phyloP scores from a whole-genome alignment of 2,113 vertebrate species.

The Chamaetylas fuelleborni region DNA sequence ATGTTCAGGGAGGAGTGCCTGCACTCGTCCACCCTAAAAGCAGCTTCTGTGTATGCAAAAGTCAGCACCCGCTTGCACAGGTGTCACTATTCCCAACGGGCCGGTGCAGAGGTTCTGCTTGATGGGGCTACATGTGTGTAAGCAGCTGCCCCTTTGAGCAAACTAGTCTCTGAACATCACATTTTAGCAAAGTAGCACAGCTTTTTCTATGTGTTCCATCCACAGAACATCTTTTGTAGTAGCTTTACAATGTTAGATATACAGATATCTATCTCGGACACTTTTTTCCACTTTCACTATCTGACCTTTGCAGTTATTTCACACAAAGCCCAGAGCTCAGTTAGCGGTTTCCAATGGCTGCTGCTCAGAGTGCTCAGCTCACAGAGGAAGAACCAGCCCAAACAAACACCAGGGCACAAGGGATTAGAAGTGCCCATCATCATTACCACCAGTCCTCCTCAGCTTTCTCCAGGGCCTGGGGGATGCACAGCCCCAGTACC shows the following conservation, averaged over 20 bases:
- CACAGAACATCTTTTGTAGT: not conserved
- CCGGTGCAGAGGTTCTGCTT: constrained; percentile 44
- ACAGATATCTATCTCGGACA: not conserved
- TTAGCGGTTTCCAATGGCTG: not conserved
- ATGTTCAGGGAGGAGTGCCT: constrained; percentile 47
- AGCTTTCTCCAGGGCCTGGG: not conserved
- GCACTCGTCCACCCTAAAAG: constrained; percentile 37
- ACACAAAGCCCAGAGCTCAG: not conserved
- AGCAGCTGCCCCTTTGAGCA: constrained; percentile 16
- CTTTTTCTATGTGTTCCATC: not conserved
- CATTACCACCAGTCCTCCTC: not conserved
- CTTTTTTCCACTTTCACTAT: not conserved
- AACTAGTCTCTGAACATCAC: not conserved
- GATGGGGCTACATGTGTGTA: not conserved
- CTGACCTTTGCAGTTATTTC: not conserved
- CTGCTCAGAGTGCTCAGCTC: not conserved
- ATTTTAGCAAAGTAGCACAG: not conserved
- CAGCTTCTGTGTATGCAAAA: constrained; percentile 63
- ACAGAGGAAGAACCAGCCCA: not conserved
- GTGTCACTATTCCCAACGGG: constrained; percentile 45
- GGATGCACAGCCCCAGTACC: not conserved
- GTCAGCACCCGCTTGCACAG: constrained; percentile 45
- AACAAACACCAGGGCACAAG: not conserved
- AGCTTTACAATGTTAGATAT: not conserved
- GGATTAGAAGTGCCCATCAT: not conserved